phyloP scores from a whole-genome alignment of 2,113 vertebrate species.

The Sminthopsis crassicaudata region DNA sequence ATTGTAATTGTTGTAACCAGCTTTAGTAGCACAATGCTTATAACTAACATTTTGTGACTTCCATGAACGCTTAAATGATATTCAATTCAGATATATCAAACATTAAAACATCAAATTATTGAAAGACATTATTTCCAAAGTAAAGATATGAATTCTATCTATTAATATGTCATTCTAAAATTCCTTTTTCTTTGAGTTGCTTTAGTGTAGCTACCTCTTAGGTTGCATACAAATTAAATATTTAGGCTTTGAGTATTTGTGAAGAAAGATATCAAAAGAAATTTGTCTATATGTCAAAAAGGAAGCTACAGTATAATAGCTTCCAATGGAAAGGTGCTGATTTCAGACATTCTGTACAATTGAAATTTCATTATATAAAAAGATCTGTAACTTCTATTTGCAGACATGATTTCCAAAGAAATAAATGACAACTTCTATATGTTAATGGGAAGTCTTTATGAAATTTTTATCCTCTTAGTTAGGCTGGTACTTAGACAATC shows the following conservation, averaged over 20 bases:
- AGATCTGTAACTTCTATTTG: not conserved
- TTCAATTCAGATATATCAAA: slow-evolving; percentile 35
- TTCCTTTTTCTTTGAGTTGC: no score
- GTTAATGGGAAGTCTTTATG: not conserved
- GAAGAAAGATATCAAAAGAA: slow-evolving; percentile 12
- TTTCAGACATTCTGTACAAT: not conserved
- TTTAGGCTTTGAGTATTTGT: slow-evolving; percentile 45
- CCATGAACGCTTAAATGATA: not conserved
- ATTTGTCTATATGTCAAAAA: slow-evolving; percentile 24
- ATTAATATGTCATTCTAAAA: no score
- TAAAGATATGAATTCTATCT: not conserved
- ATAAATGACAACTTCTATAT: not conserved
- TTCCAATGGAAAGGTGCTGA: no score
- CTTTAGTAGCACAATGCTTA: no score
- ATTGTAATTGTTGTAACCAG: no score
- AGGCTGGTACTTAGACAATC: not conserved
- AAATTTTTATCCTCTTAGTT: not conserved
- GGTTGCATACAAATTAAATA: slow-evolving; percentile 35
- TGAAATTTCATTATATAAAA: not conserved
- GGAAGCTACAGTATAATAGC: not conserved
- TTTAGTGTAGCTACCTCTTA: not conserved
- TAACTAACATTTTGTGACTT: no score
- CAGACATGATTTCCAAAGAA: not conserved
- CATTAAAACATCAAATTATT: slow-evolving; percentile 7
- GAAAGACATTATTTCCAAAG: not conserved